phyloP scores from a whole-genome alignment of 2,797 vertebrate genomes.

The Neosalanx taihuensis region DNA sequence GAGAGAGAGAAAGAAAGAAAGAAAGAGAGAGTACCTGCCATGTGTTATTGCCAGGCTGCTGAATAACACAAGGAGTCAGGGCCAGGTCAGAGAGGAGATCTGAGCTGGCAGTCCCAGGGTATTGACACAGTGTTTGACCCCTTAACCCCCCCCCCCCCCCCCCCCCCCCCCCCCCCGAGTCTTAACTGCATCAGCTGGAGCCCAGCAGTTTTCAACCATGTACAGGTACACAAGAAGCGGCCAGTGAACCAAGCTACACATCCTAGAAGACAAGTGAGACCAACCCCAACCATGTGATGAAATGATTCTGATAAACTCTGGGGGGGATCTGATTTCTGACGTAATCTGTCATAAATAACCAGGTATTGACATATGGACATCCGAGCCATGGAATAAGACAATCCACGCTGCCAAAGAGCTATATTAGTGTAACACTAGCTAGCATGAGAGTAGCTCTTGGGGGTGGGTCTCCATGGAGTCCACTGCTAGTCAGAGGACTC shows the following conservation, averaged over 20 bases:
- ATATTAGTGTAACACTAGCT: neutral
- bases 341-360: neutral
- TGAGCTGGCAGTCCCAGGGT: neutral
- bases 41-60: neutral
- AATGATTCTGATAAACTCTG: neutral
- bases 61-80: neutral
- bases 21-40: neutral
- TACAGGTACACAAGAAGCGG: neutral
- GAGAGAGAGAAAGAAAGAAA: neutral
- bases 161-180: neutral
- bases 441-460: too few species aligned
- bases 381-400: neutral
- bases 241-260: too few species aligned
- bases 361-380: slow-evolving; percentile 1
- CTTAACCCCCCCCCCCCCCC: too few species aligned
- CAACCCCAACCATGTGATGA: neutral
- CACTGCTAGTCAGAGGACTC: neutral
- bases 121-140: neutral
- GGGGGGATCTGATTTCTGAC: neutral
- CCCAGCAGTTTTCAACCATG: neutral
- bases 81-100: neutral
- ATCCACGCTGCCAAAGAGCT: neutral
- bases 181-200: neutral
- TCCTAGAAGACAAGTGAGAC: neutral
- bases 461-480: neutral